Conservation (phyloP, 1,140 invertebrate species). For the Drosophila erecta region DNA sequence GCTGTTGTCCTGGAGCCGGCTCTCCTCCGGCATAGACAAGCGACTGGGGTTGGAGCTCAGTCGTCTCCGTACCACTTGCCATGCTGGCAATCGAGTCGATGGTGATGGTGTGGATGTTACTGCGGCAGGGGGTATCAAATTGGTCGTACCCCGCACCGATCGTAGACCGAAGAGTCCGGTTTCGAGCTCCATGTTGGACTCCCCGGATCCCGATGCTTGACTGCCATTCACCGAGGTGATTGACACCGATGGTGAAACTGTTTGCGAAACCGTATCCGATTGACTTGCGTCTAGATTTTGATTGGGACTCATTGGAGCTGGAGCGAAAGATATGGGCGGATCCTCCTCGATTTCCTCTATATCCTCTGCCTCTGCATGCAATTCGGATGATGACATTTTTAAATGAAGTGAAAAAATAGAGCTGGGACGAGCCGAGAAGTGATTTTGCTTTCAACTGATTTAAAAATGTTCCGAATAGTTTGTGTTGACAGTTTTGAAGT, state of each 20-base stretch:
- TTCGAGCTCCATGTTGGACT: neutral
- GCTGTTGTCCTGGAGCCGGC: too few relatives aligned
- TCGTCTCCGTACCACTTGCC: too few relatives aligned
- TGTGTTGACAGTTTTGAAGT: neutral
- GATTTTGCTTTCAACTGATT: neutral
- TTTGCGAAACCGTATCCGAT: neutral
- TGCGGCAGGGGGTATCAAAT: conserved; percentile 8
- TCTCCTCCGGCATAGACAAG: neutral
- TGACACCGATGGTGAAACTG: conserved; percentile 6
- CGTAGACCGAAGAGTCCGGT: conserved; percentile 11
- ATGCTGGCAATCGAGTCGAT: neutral
- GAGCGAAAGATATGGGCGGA: too few relatives aligned
- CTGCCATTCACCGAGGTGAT: conserved; percentile 12
- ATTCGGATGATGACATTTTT: conserved; percentile 3
- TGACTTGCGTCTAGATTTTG: neutral
- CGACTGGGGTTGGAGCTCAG: too few relatives aligned
- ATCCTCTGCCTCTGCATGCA: neutral
- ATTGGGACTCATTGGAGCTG: conserved; percentile 7
- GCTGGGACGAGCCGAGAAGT: too few relatives aligned
- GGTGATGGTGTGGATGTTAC: neutral
- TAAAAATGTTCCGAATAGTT: neutral
- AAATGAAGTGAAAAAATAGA: neutral
- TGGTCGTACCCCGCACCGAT: conserved; percentile 29
- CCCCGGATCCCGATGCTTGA: neutral
- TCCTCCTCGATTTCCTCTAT: neutral